A percentile compares a stretch with the other conserved stretches of the same genome.
Conservation (phyloP, 2,797 vertebrate species). For the Taenioides sp. region DNA sequence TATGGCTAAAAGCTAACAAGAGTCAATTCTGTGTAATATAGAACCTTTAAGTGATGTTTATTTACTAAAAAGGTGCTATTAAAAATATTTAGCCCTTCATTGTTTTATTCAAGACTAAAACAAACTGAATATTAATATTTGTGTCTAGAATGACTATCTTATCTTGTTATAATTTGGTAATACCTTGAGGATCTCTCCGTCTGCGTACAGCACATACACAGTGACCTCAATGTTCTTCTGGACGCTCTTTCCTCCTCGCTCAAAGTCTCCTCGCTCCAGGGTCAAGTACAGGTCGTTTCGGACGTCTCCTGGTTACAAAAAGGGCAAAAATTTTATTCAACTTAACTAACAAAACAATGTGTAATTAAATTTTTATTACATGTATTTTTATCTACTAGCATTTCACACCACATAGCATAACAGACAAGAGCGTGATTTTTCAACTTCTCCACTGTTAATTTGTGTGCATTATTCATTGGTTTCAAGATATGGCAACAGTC, state of each 20-base stretch:
- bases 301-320: constrained; percentile 83
- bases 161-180: neutral
- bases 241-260: constrained; percentile 95
- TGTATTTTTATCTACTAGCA: too few species aligned
- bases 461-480: too few species aligned
- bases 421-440: too few species aligned
- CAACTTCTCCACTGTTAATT: too few species aligned
- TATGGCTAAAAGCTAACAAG: too few species aligned
- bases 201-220: constrained; percentile 93
- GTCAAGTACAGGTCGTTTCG: constrained; percentile 96
- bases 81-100: too few species aligned
- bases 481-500: too few species aligned
- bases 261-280: constrained; percentile 94
- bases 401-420: neutral
- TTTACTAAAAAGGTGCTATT: too few species aligned
- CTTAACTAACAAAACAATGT: neutral
- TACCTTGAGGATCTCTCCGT: constrained; percentile 95
- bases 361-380: too few species aligned
- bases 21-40: too few species aligned
- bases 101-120: neutral
- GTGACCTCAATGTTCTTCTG: constrained; percentile 98
- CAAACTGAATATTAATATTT: neutral
- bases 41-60: too few species aligned
- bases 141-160: too few species aligned
- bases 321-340: neutral